Base-by-base conservation (phyloP, 1,140 invertebrate genomes). In the Bombus polaris region DNA sequence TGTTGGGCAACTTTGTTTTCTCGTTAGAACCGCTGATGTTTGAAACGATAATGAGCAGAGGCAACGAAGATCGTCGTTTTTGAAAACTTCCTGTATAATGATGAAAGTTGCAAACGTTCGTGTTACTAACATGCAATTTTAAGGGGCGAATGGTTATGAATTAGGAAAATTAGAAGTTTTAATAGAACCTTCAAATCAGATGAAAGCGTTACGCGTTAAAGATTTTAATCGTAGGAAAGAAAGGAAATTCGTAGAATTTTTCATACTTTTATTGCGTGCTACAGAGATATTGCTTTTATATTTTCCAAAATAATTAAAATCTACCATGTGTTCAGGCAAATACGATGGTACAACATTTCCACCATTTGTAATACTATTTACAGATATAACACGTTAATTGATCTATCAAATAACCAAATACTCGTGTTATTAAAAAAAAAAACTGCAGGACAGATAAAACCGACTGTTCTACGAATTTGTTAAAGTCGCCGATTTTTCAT, bases 391-490 rank as follows among this genome's bases (percentile, higher is more conserved):
- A n/a, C 28, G 3, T 68, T 68, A 68, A 68, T 66, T 66, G 8
- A 1, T 15, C 6, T 68, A 37, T 37, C 66, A 25, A 68, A 37
- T 25, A 35, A 37, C 9, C 8, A 18, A 37, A 35, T 68, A 22
- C 13, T 6, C 47, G 47, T 6, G 47, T 18, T 47, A 47, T 47
- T 18, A 47, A 47, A 47, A 47, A 44, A 65, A n/a, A 65, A 65
- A 15, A 18, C 2, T 32, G 4, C 59, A 28, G 28, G 0, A 0
- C 10, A 13, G 4, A n/a, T n/a, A 62, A 28, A 13, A n/a, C 2
- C 12, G 28, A 2, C 59, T 12, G 12, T n/a, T 13, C 10, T 62
- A n/a, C 59, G 13, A n/a, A 65, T 65, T 66, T 70, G 37, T 70
- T 39, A 37, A 70, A 25, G 10, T 25, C 1, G 22, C 10, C 18